Percentiles rank a stretch among this genome's conserved stretches.
These are phyloP conservation scores for Acrobasis suavella DNA, from an alignment of 2,888 invertebrate genomes.

Conservation along the genomic window DNA sequence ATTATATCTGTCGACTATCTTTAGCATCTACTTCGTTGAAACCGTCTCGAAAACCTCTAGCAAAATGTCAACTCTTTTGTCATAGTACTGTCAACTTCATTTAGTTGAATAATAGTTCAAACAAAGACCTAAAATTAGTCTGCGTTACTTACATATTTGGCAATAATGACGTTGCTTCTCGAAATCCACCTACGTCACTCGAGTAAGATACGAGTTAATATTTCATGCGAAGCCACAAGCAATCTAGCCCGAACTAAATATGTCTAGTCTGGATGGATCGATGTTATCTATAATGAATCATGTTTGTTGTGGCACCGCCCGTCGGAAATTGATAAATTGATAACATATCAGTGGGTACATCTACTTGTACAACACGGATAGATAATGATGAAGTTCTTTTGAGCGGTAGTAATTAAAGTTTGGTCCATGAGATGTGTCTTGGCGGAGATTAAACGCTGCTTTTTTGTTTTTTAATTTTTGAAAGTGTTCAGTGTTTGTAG, in stretches of 20 bases:
- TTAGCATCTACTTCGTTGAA: no score
- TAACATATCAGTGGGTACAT: background rate
- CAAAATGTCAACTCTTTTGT: no score
- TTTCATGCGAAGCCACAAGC: no score
- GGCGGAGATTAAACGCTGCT: background rate
- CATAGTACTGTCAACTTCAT: no score
- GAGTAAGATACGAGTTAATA: no score
- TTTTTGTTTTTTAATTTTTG: background rate
- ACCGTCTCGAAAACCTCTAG: no score
- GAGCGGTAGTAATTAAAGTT: background rate
- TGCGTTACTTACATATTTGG: no score
- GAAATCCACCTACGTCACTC: no score
- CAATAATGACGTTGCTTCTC: no score
- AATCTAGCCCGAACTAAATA: background rate
- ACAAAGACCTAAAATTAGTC: no score
- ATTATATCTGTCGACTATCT: no score
- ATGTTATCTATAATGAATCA: constrained; percentile 2
- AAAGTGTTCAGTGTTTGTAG: background rate
- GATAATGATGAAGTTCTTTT: constrained; percentile 5
- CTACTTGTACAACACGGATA: background rate
- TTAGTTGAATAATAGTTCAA: no score
- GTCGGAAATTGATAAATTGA: constrained; percentile 5
- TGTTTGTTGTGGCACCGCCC: constrained; percentile 9
- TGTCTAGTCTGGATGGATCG: background rate
- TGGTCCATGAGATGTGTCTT: constrained; percentile 2